Base-by-base conservation (phyloP, 2,888 invertebrate species). In the Chydorus sphaericus region DNA sequence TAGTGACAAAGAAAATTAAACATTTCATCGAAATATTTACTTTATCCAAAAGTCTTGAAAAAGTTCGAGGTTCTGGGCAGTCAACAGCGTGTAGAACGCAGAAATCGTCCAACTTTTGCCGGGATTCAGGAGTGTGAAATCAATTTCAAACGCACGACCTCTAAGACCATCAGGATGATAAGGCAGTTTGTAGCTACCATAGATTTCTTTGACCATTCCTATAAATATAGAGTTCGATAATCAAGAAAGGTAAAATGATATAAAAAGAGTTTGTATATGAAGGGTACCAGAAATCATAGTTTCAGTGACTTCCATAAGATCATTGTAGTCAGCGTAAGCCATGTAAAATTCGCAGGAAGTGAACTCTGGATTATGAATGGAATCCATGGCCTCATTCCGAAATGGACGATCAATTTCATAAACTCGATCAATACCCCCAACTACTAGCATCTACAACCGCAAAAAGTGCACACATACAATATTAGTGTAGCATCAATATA, bases 291-390 rank as follows among this genome's bases (percentile, higher is more conserved):
- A 86, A 14, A 99, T 62, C 75, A 98, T 75, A 56, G 82, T 77
- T 72, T 99, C 98, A 1, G 97, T 96, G 44, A 99, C 80, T 28
- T 77, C 72, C 74, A 99, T 93, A 8, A 98, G 68, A 71, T 99
- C 97, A 69, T 92, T 80, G 68, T 98, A 99, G 72, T 99, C 98
- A 18, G 98, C 98, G 73, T 98, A 99, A 0, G 98, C 98, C 96
- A 98, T 98, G 71, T 99, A 99, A 72, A 99, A 99, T 74, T 98
- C 98, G 68, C 96, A 94, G 7, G 96, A 94, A 1, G 98, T 98
- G 67, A 99, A 98, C 73, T 99, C 98, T 0, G 98, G 98, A 71
- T 99, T 99, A 68, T 99, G 98, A 0, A 97, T 97, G 66, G 96
- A 70, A 74, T 98, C 98, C 66, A 99, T 98, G 56, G 98, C 94